Evolutionary conservation across 2,888 invertebrate genomes (phyloP), one percentile per base, ranked within the genome.

Genomic region (Asteroscopus sphinx): DNA sequence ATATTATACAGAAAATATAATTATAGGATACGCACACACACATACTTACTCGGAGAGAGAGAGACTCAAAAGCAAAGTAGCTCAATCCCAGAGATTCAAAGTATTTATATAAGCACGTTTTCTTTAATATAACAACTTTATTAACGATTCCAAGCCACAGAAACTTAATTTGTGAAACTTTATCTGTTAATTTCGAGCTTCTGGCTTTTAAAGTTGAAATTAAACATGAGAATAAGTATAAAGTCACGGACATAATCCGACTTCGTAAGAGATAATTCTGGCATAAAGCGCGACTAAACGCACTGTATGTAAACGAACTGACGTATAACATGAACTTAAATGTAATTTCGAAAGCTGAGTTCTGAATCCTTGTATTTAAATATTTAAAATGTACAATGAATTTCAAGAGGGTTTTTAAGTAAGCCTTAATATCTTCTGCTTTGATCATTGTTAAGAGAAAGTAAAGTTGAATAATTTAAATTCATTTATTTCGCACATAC

Each of bases 101-200:
- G 32, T 33, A 33, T 0, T 4, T 6, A 3, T 35, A 13, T 36
- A 26, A 44, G 11, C 21, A 40, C 32, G 17, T 45, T 56, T 62
- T 40, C 56, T 32, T 49, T 66, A 66, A 21, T 26, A 44, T 44
- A 28, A 40, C 25, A 33, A 45, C 26, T 52, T 41, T 36, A 49
- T 66, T 33, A 52, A 39, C 21, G 28, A 53, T 32, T 37, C 52
- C 41, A 48, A 56, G 48, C 21, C 33, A 54, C 26, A 26, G 12
- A 57, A 54, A 53, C 48, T 54, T 51, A 25, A 47, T 67, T 60
- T 60, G 59, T 65, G 58, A 39, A 64, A 68, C 61, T 73, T 59
- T 35, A 53, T 21, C 21, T 21, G 6, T 69, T 61, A 58, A 68
- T 53, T 42, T 25, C 51, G 28, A 51, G 57, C 56, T 56, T 45